Evolutionary conservation across 2,797 vertebrate genomes (phyloP).

Genomic region (Sternotherus odoratus): DNA sequence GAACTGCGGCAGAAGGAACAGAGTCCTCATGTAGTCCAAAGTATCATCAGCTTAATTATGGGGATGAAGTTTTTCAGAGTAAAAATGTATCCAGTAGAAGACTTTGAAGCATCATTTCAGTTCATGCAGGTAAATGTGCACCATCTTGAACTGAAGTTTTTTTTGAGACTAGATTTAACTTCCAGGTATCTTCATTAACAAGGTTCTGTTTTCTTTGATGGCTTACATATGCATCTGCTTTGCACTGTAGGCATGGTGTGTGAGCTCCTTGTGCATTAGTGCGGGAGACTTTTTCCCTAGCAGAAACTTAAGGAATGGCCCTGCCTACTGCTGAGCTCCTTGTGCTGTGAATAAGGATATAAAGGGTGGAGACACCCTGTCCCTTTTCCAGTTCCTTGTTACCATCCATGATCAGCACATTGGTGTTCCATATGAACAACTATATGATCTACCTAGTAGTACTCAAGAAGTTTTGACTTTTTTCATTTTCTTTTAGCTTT

Average conservation of each 20-base stretch:
- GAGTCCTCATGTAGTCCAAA: constrained; percentile 96
- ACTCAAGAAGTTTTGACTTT: background rate
- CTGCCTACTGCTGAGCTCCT: background rate
- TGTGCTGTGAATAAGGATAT: background rate
- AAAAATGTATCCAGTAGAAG: constrained; percentile 99
- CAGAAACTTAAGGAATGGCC: background rate
- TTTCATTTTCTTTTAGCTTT: background rate
- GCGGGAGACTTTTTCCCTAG: background rate
- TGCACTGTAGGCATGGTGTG: background rate
- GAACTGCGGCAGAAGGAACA: constrained; percentile 96
- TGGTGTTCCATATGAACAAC: background rate
- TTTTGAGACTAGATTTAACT: background rate
- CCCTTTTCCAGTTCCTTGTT: background rate
- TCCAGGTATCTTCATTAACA: background rate
- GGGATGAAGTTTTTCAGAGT: constrained; percentile 99
- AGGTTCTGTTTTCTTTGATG: background rate
- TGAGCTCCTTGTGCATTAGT: background rate
- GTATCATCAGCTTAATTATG: constrained; percentile 99
- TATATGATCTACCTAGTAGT: background rate
- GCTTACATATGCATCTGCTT: background rate
- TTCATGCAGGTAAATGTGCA: constrained; percentile 94
- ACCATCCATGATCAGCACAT: background rate
- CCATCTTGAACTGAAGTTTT: background rate
- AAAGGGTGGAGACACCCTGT: background rate
- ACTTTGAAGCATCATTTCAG: constrained; percentile 99